Percentiles rank a stretch among this genome's conserved stretches.
Conservation (phyloP, 2,888 invertebrate genomes). For the Apocheima hispidaria region DNA sequence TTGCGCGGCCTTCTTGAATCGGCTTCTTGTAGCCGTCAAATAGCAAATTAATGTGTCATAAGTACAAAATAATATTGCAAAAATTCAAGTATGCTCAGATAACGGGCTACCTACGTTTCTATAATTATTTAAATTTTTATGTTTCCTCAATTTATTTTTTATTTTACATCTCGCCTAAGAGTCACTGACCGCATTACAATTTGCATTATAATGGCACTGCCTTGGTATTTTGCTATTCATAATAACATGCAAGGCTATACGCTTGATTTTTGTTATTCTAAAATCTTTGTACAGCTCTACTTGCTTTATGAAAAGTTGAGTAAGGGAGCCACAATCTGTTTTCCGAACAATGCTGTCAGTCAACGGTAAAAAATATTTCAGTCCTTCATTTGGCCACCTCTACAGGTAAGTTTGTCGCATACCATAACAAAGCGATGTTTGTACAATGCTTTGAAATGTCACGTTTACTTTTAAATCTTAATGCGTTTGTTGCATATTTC, state of each 20-base stretch:
- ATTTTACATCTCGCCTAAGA: background rate
- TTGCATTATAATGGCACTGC: constrained; percentile 8
- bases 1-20: no score
- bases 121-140: background rate
- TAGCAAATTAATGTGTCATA: no score
- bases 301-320: background rate
- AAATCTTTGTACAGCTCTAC: background rate
- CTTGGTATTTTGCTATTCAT: constrained; percentile 29
- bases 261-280: constrained; percentile 13
- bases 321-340: background rate
- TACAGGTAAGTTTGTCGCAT: background rate
- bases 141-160: background rate
- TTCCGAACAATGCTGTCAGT: background rate
- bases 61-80: no score
- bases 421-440: no score
- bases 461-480: no score
- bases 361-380: background rate
- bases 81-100: no score
- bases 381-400: background rate
- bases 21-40: no score
- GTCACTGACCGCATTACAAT: constrained; percentile 1
- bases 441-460: no score
- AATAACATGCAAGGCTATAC: constrained; percentile 27
- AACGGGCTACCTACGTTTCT: background rate
- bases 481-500: no score